Conservation (phyloP, 2,797 vertebrate species). For the Thripadectes ignobilis region DNA sequence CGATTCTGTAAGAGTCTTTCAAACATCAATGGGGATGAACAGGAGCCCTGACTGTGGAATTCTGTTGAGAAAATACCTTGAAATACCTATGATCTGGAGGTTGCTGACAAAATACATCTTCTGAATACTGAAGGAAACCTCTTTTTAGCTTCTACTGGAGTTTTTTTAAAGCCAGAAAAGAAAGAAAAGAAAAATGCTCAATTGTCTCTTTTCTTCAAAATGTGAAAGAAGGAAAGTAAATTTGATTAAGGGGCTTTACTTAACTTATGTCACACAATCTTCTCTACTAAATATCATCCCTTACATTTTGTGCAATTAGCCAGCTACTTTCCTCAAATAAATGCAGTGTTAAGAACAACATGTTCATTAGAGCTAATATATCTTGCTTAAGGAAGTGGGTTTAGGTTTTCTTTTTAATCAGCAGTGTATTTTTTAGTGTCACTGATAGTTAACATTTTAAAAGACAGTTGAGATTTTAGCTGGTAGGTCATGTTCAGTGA, state of each 20-base stretch:
- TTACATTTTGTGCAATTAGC: background rate
- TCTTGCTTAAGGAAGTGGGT: background rate
- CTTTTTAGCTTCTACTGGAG: background rate
- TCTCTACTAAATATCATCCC: background rate
- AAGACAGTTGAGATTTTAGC: background rate
- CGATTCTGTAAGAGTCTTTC: background rate
- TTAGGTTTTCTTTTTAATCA: background rate
- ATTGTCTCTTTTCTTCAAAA: background rate
- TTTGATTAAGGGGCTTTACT: background rate
- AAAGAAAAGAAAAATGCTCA: background rate
- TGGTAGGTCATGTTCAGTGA: background rate
- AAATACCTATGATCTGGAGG: background rate
- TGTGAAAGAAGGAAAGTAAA: background rate
- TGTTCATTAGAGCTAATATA: background rate
- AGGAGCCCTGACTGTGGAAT: background rate
- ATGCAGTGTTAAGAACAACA: background rate
- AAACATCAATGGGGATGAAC: background rate
- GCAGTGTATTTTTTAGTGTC: background rate
- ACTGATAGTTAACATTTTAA: background rate
- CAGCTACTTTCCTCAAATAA: constrained; percentile 12
- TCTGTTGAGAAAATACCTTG: background rate
- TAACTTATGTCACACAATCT: background rate
- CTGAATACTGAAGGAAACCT: background rate
- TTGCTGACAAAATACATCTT: background rate
- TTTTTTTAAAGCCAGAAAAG: background rate